These are phyloP conservation scores for Neotoxoptera formosana DNA, from an alignment of 1,140 invertebrate genomes.

Conservation along the genomic window DNA sequence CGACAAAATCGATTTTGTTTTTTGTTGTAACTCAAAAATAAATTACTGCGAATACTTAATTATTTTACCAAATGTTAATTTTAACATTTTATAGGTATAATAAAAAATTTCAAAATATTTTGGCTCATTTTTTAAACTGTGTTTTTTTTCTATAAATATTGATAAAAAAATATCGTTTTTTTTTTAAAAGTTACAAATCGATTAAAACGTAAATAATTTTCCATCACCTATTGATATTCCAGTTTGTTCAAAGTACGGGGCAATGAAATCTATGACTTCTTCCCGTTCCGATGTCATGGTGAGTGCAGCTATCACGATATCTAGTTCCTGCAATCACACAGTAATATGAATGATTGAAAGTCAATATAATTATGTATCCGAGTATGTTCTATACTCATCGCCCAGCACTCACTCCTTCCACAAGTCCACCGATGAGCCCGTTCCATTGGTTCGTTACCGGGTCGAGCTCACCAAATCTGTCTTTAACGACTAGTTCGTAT, in stretches of 20 bases:
- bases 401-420: slow-evolving; percentile 75
- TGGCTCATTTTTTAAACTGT: too few relatives aligned
- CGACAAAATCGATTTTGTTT: too few relatives aligned
- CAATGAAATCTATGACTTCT: slow-evolving; percentile 91
- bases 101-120: too few relatives aligned
- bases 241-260: slow-evolving; percentile 89
- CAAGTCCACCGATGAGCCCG: slow-evolving; percentile 90
- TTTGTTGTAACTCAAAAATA: not conserved
- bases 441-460: slow-evolving; percentile 80
- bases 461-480: slow-evolving; percentile 77
- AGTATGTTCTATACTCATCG: not conserved
- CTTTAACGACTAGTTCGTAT: slow-evolving; percentile 80
- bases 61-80: not conserved
- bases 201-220: not conserved
- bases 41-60: not conserved
- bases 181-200: not conserved
- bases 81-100: not conserved
- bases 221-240: slow-evolving; percentile 81
- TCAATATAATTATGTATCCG: slow-evolving; percentile 53
- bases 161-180: too few relatives aligned
- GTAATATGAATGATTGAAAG: not conserved
- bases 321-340: slow-evolving; percentile 74
- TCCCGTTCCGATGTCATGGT: slow-evolving; percentile 94
- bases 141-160: too few relatives aligned
- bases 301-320: slow-evolving; percentile 83